phyloP scores from a whole-genome alignment of 2,888 invertebrate species.

The Aporophyla nigra region DNA sequence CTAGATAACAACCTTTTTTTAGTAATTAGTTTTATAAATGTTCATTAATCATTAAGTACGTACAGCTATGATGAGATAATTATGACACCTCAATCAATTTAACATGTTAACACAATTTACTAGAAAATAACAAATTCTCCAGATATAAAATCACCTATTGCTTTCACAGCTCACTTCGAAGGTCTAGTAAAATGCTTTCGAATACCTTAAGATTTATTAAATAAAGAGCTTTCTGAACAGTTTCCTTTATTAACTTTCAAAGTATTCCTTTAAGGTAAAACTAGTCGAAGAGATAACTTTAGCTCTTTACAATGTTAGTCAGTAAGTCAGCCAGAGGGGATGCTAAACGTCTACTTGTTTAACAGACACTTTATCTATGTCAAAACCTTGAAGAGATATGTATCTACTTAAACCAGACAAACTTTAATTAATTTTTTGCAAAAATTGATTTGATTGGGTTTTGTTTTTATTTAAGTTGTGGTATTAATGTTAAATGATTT shows the following conservation, averaged over 20 bases:
- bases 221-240: not conserved
- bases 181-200: not conserved
- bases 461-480: not conserved
- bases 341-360: slow-evolving; percentile 12
- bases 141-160: not conserved
- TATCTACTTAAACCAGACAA: not conserved
- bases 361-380: slow-evolving; percentile 1
- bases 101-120: not conserved
- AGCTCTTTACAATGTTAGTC: slow-evolving; percentile 10
- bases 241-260: not conserved
- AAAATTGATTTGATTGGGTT: not conserved
- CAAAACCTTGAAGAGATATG: not conserved
- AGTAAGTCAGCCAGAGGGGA: slow-evolving; percentile 9
- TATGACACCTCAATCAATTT: not conserved
- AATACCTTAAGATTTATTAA: slow-evolving; percentile 5
- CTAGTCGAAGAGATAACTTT: not conserved
- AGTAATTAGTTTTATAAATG: too few species aligned
- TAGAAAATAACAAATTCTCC: not conserved
- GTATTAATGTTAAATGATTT: too few species aligned
- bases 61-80: too few species aligned
- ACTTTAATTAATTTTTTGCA: not conserved
- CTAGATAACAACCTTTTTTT: too few species aligned
- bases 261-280: slow-evolving; percentile 3
- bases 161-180: not conserved
- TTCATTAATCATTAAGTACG: too few species aligned